Evolutionary conservation across 2,888 invertebrate species (phyloP), one percentile per base, ranked within the genome.

Genomic region (Panorpa germanica): DNA sequence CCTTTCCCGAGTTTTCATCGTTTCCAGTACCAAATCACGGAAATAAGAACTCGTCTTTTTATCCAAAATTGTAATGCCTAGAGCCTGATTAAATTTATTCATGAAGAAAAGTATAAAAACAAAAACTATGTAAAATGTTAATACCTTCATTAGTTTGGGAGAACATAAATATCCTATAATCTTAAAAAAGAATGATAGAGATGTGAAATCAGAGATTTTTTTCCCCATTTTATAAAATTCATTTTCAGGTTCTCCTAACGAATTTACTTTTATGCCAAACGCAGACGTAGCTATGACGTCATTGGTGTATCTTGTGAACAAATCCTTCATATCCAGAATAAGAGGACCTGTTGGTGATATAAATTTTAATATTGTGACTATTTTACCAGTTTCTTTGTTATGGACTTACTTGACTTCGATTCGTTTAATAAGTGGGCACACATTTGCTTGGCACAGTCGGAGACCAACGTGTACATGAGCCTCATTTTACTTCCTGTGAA

Each of bases 231-330:
- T 31, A 35, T 57, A 67, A 43, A 70, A 69, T 21, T 59, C 46
- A 37, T 67, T 66, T n/a, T 62, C 39, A 5, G 45, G 48, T 1
- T 63, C 50, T 3, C 43, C 43, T n/a, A 60, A 48, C 0, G 70
- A 68, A 44, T 68, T 55, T 2, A 64, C 55, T 33, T 60, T 52
- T 2, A 63, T 39, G 0, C 63, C 63, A 36, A 61, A 63, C 2
- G 58, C 61, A 11, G 55, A 51, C 1, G 58, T 52, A 0, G 62
- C 64, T 25, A 65, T 63, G 2, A 63, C 60, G 38, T 64, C 63
- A 33, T 57, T 61, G 2, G 59, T 46, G 34, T 51, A 60, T 5
- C 60, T 48, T 2, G 54, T 51, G 3, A 53, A 52, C 2, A 52
- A 35, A 31, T 61, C 61, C 34, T 53, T 57, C 34, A 50, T 42